Percentiles rank a stretch among this genome's conserved stretches.
phyloP scores from a whole-genome alignment of 2,888 invertebrate genomes.

The Sceliomorpha sp. region DNA sequence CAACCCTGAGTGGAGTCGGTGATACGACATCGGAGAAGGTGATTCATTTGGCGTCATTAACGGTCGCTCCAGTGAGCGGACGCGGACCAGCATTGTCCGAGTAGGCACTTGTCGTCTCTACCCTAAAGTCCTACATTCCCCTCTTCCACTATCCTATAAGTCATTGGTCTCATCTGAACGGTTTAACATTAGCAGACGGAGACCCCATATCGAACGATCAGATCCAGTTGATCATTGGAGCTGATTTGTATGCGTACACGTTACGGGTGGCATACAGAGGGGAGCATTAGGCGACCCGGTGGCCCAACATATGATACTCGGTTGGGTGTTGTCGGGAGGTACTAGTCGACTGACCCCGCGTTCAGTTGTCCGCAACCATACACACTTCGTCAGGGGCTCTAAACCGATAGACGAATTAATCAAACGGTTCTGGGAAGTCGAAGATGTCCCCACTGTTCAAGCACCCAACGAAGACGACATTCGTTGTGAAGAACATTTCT shows the following conservation, averaged over 20 bases:
- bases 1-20: not conserved
- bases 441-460: not conserved
- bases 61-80: not conserved
- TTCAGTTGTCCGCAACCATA: not conserved
- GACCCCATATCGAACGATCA: not conserved
- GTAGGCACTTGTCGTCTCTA: not conserved
- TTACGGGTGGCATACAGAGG: not conserved
- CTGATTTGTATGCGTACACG: constrained; percentile 8
- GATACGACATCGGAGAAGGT: not conserved
- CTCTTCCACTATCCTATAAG: not conserved
- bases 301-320: constrained; percentile 15
- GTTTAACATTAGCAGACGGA: constrained; percentile 14
- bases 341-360: not conserved
- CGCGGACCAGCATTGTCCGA: not conserved
- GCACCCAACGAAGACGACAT: not conserved
- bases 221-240: constrained; percentile 20
- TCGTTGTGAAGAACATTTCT: constrained; percentile 1
- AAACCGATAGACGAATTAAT: not conserved
- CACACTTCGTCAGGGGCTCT: no score
- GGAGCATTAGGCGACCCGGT: constrained; percentile 1
- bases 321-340: constrained; percentile 9
- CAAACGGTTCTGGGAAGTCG: constrained; percentile 10
- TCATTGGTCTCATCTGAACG: constrained; percentile 24
- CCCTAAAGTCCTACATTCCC: not conserved
- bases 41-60: not conserved